phyloP scores from a whole-genome alignment of 2,797 vertebrate species.

The Fundulus diaphanus region DNA sequence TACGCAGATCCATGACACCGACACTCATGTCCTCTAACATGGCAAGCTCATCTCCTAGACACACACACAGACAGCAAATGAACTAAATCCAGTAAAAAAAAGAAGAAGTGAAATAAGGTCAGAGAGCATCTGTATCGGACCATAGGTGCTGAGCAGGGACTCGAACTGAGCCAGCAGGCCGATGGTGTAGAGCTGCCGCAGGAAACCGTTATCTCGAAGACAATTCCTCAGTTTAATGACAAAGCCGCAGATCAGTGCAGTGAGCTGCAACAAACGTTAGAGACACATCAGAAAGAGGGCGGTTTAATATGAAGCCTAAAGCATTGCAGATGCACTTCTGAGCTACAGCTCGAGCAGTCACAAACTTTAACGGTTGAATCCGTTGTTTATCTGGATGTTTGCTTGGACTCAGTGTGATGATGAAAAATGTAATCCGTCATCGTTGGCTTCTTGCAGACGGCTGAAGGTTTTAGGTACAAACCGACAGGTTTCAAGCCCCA shows the following conservation, averaged over 20 bases:
- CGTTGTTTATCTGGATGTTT: no score
- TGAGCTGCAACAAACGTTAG: slow-evolving; percentile 80
- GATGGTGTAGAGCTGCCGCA: slow-evolving; percentile 96
- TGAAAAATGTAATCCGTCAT: no score
- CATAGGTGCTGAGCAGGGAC: slow-evolving; percentile 96
- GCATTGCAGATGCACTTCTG: background rate
- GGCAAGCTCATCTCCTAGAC: slow-evolving; percentile 92
- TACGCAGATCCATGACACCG: slow-evolving; percentile 94
- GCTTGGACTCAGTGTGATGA: no score
- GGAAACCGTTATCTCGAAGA: slow-evolving; percentile 92
- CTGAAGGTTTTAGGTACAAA: no score
- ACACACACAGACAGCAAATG: background rate
- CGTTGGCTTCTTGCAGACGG: no score
- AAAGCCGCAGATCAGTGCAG: slow-evolving; percentile 95
- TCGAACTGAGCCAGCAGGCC: slow-evolving; percentile 96
- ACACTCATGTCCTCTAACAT: slow-evolving; percentile 99
- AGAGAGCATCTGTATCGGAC: slow-evolving; percentile 67
- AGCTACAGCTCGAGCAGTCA: no score
- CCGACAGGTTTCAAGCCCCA: no score
- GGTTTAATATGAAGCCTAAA: background rate
- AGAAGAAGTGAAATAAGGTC: background rate
- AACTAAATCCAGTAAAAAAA: background rate
- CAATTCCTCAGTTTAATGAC: slow-evolving; percentile 96
- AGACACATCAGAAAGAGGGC: slow-evolving; percentile 1
- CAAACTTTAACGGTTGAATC: background rate